Evolutionary conservation across 2,888 invertebrate species (phyloP).

Genomic region (Tromatobia lineatoria): DNA sequence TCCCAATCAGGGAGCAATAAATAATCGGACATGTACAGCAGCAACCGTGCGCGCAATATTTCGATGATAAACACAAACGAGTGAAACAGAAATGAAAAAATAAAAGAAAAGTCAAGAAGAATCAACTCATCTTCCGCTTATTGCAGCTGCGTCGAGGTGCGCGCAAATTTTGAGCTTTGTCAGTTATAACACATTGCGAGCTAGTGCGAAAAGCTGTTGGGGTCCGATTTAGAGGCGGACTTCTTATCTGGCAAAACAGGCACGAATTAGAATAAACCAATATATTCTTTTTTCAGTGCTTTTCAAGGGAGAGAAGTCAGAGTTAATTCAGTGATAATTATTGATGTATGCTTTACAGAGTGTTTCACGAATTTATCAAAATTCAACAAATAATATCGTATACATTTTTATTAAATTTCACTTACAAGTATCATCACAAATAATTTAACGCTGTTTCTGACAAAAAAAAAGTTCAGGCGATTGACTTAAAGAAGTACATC

Average conservation of each 20-base stretch:
- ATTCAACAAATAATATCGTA: no score
- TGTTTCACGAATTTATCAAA: no score
- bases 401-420: no score
- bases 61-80: conserved; percentile 49
- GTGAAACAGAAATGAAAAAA: conserved; percentile 24
- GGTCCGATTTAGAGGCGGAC: conserved; percentile 79
- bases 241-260: conserved; percentile 81
- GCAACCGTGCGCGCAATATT: conserved; percentile 63
- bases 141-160: conserved; percentile 65
- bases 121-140: conserved; percentile 56
- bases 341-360: no score
- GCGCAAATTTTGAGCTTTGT: conserved; percentile 63
- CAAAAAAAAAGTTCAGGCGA: no score
- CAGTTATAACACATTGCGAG: conserved; percentile 68
- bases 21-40: conserved; percentile 59
- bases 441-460: no score
- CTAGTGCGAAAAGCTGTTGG: conserved; percentile 77
- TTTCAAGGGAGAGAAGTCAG: conserved; percentile 28
- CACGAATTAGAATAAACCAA: conserved; percentile 69
- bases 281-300: conserved; percentile 27
- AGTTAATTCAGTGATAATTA: no score
- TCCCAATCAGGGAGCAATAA: conserved; percentile 46
- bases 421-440: no score
- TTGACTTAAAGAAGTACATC: no score
- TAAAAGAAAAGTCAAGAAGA: conserved; percentile 23